Base-by-base conservation (phyloP, 1,140 invertebrate genomes). In the Hormaphis cornu region DNA sequence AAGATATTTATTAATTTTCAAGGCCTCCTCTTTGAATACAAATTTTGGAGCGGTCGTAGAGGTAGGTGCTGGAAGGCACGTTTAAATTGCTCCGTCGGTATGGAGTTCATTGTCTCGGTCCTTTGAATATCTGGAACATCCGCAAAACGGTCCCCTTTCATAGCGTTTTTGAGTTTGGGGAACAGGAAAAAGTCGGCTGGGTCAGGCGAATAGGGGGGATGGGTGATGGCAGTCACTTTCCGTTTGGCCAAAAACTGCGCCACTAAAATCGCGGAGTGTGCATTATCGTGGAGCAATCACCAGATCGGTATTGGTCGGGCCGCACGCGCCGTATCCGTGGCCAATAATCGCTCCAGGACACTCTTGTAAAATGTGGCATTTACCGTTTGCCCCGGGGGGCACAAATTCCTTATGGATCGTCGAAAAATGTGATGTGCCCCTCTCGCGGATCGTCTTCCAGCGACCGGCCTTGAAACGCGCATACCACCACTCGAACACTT, bases 241-340 rank as follows among this genome's bases (percentile, higher is more conserved):
- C 71, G 71, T n/a, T n/a, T n/a, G 63, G 61, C 74, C 59, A 76
- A 74, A 71, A 69, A 77, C 58, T 61, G 30, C 28, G 40, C 58
- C 12, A 26, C 40, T 20, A 37, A 35, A 8, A 37, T 3, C 7
- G 71, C 63, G 42, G 61, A 73, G 54, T 78, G 76, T 54, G 69
- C 75, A 73, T 77, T 78, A 72, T 78, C 76, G 70, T 76, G 76
- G 37, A 46, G 37, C 61, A 69, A 30, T n/a, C n/a, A n/a, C n/a
- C n/a, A n/a, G n/a, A 42, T 42, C n/a, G 9, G 9, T 42, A 10
- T 42, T 42, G 40, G 40, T n/a, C 40, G n/a, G 40, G 40, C 40
- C 9, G 9, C 9, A 10, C n/a, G 40, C n/a, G 9, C 9, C n/a
- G n/a, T 10, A 42, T 9, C 40, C 9, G 40, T 9, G n/a, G n/a